Evolutionary conservation across 2,888 invertebrate species (phyloP).

Genomic region (Caenorhabditis becei): DNA sequence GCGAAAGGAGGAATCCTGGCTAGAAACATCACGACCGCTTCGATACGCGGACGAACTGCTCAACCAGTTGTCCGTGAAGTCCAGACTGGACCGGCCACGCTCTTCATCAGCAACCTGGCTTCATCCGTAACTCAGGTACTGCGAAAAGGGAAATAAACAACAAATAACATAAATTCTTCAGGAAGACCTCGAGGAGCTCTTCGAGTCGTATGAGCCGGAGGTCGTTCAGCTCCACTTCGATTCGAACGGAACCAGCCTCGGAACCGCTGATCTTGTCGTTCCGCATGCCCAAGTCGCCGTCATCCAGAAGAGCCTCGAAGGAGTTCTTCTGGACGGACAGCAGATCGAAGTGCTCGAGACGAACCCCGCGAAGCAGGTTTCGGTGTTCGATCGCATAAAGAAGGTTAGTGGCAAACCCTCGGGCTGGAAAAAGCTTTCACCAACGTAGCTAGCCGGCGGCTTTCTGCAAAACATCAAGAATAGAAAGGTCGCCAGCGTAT

Average conservation of each 20-base stretch:
- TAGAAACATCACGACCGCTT: slow-evolving; percentile 41
- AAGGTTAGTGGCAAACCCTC: too few species aligned
- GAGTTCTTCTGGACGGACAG: slow-evolving; percentile 58
- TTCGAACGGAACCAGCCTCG: slow-evolving; percentile 34
- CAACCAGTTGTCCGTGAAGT: slow-evolving; percentile 13
- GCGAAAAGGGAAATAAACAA: too few species aligned
- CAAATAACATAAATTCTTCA: slow-evolving; percentile 6
- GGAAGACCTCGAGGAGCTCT: slow-evolving; percentile 61
- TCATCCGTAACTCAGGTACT: slow-evolving; percentile 54
- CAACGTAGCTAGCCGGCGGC: too few species aligned
- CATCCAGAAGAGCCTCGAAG: slow-evolving; percentile 56
- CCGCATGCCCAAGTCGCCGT: slow-evolving; percentile 42
- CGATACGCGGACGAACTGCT: slow-evolving; percentile 38
- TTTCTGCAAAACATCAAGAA: neutral
- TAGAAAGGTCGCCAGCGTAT: neutral
- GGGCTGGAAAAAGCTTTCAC: too few species aligned
- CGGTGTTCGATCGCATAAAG: slow-evolving; percentile 60
- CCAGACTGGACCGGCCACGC: slow-evolving; percentile 49
- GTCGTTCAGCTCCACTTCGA: slow-evolving; percentile 56
- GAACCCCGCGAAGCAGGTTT: slow-evolving; percentile 44
- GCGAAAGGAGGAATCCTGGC: slow-evolving; percentile 7
- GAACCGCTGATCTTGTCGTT: slow-evolving; percentile 56
- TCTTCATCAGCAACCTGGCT: slow-evolving; percentile 59
- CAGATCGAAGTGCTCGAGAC: slow-evolving; percentile 55
- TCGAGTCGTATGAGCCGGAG: slow-evolving; percentile 50